Evolutionary conservation across 2,888 invertebrate genomes (phyloP).

Genomic region (Drosophila koepferae): DNA sequence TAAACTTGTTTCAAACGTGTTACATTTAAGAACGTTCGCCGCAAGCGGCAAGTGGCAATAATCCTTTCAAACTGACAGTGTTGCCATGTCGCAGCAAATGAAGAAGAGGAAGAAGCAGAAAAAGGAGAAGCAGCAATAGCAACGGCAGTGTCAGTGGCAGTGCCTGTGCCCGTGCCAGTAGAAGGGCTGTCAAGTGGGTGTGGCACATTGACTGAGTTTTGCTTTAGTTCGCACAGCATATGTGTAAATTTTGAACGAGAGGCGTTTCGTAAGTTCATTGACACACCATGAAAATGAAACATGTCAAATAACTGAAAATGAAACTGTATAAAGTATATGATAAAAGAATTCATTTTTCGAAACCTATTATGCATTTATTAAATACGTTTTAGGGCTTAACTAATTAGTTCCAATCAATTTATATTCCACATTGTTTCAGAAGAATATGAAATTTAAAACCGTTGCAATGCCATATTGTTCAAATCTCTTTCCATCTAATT

Average conservation of each 20-base stretch:
- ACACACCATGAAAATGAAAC: neutral
- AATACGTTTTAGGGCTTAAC: neutral
- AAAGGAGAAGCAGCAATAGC: constrained; percentile 9
- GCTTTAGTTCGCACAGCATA: constrained; percentile 46
- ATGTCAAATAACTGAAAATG: neutral
- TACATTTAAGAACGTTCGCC: constrained; percentile 79
- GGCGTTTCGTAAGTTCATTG: constrained; percentile 5
- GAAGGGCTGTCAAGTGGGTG: constrained; percentile 62
- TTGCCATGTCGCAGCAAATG: constrained; percentile 53
- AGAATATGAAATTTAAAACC: neutral
- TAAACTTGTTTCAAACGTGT: constrained; percentile 81
- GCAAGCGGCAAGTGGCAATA: constrained; percentile 79
- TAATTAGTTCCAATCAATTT: neutral
- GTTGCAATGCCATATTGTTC: neutral
- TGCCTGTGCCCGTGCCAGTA: constrained; percentile 19
- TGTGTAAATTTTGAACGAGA: constrained; percentile 40
- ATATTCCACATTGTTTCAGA: neutral
- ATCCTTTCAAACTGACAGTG: constrained; percentile 78
- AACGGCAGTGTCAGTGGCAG: neutral
- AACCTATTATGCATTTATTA: neutral
- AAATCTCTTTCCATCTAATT: neutral
- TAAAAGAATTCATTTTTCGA: neutral
- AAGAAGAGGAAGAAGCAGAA: constrained; percentile 17
- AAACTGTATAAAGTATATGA: neutral
- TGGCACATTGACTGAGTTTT: constrained; percentile 71